Percentiles rank a stretch among this genome's conserved stretches.
Conservation (phyloP, 1,140 invertebrate genomes). For the Megalonaias nervosa region DNA sequence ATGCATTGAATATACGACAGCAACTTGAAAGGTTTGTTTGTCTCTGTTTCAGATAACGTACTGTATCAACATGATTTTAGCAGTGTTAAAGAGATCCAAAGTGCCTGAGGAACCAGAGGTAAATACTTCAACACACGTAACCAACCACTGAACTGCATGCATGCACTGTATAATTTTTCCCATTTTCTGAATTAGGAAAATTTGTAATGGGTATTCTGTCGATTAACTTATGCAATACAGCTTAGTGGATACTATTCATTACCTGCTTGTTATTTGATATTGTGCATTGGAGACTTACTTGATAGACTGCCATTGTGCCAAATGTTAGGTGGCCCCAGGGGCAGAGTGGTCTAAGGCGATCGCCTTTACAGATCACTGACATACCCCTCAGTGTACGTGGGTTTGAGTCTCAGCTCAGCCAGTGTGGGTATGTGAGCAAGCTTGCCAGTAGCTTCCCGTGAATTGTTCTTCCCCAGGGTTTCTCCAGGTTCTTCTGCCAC, state of each 20-base stretch:
- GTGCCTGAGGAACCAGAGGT: constrained; percentile 84
- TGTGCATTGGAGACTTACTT: too few species aligned
- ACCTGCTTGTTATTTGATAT: neutral
- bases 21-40: neutral
- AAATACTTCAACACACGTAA: constrained; percentile 49
- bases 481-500: too few species aligned
- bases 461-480: too few species aligned
- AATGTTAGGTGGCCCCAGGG: too few species aligned
- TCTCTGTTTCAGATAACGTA: constrained; percentile 58
- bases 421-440: too few species aligned
- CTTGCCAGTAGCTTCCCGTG: too few species aligned
- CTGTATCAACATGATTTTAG: constrained; percentile 83
- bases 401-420: too few species aligned
- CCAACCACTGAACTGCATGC: too few species aligned
- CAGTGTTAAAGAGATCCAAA: constrained; percentile 87
- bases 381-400: too few species aligned
- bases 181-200: neutral
- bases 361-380: too few species aligned
- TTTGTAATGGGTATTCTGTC: neutral
- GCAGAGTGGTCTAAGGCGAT: too few species aligned
- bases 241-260: neutral
- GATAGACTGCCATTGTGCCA: too few species aligned
- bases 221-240: neutral
- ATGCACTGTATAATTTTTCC: neutral
- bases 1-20: neutral